Base-by-base conservation (phyloP, 2,797 vertebrate genomes). In the Euphonia xanthogaster region DNA sequence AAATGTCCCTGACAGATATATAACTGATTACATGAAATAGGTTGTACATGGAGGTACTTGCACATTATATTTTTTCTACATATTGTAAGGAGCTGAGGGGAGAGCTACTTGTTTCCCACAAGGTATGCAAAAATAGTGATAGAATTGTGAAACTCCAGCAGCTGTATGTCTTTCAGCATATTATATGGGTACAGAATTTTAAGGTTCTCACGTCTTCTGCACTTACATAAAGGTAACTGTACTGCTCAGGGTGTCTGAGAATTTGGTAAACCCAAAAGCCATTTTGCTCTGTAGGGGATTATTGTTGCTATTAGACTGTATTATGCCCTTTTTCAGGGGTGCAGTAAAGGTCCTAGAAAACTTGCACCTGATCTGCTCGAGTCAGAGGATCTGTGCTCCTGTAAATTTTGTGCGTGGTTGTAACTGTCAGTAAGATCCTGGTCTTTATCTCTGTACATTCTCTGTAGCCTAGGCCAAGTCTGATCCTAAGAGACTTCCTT, bases 131-230 rank as follows among this genome's bases (percentile, higher is more conserved):
- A 89, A 94, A 19, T 23, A 75, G 62, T 20, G 39, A 24, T n/a
- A 70, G 63, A 91, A 58, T 35, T 57, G 50, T 60, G 63, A 66
- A 92, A 87, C 67, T 89, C 35, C 58, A 73, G 28, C 40, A 81
- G 39, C 39, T 68, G 20, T 68, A 24, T 60, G 23, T 67, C 57
- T 72, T 74, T 66, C 33, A 88, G 45, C 21, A 45, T 50, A 13
- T 75, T 30, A 5, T 1, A 2, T 55, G 44, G 7, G 8, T 78
- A 37, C n/a, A 81, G 31, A 63, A 70, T 28, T 44, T 19, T 27
- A n/a, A 44, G 4, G 20, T 74, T 78, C 20, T 84, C 0, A 0
- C 0, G 0, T 53, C 37, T 51, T 74, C 31, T 75, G 31, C 21
- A 21, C 28, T 75, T 85, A 0, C 0, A 7, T 72, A 9, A 15